Conservation (phyloP, 2,888 invertebrate genomes). For the Zhuqinia jingwanae region DNA sequence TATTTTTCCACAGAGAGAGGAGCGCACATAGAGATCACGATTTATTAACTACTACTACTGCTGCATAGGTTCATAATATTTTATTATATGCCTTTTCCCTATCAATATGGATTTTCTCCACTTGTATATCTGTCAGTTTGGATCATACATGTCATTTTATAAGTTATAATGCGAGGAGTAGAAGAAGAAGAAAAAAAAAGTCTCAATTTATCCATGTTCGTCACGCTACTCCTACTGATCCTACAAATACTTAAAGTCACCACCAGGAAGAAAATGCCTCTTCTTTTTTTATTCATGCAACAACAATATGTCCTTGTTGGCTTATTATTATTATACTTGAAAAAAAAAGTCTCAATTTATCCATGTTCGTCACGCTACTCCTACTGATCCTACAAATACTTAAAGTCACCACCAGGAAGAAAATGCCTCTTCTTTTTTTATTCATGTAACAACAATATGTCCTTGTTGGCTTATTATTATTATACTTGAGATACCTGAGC, state of each 20-base stretch:
- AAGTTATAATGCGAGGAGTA: background rate
- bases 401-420: too few species aligned
- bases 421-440: background rate
- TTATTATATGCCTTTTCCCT: background rate
- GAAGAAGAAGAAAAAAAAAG: too few species aligned
- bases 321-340: too few species aligned
- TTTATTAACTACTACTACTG: background rate
- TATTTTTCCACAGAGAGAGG: too few species aligned
- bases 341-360: background rate
- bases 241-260: background rate
- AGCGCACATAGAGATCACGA: too few species aligned
- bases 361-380: background rate
- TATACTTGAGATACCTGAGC: background rate
- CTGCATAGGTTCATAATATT: background rate
- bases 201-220: background rate
- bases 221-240: background rate
- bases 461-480: background rate
- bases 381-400: background rate
- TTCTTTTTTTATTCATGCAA: background rate
- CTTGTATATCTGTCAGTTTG: conserved; percentile 49
- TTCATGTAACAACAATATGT: background rate
- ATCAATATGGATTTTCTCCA: conserved; percentile 30
- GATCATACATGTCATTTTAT: conserved; percentile 41
- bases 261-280: too few species aligned
- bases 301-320: background rate